phyloP scores from a whole-genome alignment of 1,140 invertebrate species.

The Drosophila nannoptera region DNA sequence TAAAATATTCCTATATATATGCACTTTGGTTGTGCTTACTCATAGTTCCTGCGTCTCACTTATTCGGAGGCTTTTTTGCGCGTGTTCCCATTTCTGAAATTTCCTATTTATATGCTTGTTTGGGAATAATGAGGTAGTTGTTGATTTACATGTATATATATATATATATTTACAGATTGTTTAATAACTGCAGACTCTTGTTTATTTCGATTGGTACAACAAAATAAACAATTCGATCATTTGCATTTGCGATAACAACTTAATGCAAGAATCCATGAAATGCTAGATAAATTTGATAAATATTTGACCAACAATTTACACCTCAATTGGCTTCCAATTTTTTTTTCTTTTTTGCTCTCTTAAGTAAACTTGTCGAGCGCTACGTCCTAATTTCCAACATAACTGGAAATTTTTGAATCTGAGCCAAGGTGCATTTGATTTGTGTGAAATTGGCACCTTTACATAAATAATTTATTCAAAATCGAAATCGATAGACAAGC shows the following conservation, averaged over 20 bases:
- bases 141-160: conserved; percentile 19
- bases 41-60: no score
- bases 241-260: background rate
- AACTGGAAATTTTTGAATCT: background rate
- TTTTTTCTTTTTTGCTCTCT: background rate
- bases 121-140: background rate
- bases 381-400: background rate
- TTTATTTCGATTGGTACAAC: background rate
- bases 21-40: no score
- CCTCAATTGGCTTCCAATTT: background rate
- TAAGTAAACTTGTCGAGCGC: background rate
- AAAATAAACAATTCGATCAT: background rate
- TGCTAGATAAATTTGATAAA: conserved; percentile 31
- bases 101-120: conserved; percentile 31
- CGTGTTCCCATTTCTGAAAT: conserved; percentile 32
- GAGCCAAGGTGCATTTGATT: background rate
- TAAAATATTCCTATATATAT: no score
- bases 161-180: background rate
- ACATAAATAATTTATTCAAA: background rate
- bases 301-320: conserved; percentile 26
- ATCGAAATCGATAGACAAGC: background rate
- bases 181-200: background rate
- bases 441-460: background rate
- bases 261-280: conserved; percentile 5
- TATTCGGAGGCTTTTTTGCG: conserved; percentile 17